phyloP scores from a whole-genome alignment of 92 coral and sea anemone genomes.

The Porites lobata region DNA sequence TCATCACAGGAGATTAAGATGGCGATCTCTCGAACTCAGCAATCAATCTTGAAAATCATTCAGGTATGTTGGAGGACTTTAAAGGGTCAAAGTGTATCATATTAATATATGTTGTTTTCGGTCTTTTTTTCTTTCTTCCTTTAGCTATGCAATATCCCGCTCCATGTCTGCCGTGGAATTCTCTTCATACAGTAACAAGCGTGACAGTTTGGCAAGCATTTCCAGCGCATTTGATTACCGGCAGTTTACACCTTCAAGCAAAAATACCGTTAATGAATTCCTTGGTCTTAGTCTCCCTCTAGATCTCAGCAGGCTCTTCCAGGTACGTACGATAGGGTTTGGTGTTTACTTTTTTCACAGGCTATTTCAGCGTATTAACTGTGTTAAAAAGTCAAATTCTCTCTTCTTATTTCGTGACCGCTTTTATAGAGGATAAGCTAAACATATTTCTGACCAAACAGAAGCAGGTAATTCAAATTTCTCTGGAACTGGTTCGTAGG shows the following conservation, averaged over 20 bases:
- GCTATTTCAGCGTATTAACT: too few species aligned
- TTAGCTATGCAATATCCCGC: slow-evolving; percentile 59
- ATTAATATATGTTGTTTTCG: background rate
- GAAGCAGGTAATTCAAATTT: too few species aligned
- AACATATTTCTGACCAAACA: too few species aligned
- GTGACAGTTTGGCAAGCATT: slow-evolving; percentile 76
- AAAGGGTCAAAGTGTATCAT: background rate
- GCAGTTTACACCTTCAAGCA: slow-evolving; percentile 70
- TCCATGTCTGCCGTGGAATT: slow-evolving; percentile 73
- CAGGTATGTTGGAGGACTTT: too few species aligned
- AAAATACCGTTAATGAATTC: slow-evolving; percentile 85
- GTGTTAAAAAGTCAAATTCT: too few species aligned
- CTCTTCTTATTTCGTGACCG: too few species aligned
- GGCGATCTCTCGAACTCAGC: too few species aligned
- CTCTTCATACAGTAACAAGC: slow-evolving; percentile 45
- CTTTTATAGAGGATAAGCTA: too few species aligned
- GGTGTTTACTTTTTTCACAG: background rate
- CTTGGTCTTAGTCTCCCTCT: slow-evolving; percentile 91
- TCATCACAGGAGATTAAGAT: too few species aligned
- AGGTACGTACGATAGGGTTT: slow-evolving; percentile 58
- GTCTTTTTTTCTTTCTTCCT: slow-evolving; percentile 2
- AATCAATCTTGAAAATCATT: too few species aligned
- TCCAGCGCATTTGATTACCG: slow-evolving; percentile 83
- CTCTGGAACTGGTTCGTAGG: too few species aligned
- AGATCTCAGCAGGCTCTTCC: slow-evolving; percentile 86